Evolutionary conservation across 2,113 vertebrate species (phyloP).

Genomic region (Excalfactoria chinensis): DNA sequence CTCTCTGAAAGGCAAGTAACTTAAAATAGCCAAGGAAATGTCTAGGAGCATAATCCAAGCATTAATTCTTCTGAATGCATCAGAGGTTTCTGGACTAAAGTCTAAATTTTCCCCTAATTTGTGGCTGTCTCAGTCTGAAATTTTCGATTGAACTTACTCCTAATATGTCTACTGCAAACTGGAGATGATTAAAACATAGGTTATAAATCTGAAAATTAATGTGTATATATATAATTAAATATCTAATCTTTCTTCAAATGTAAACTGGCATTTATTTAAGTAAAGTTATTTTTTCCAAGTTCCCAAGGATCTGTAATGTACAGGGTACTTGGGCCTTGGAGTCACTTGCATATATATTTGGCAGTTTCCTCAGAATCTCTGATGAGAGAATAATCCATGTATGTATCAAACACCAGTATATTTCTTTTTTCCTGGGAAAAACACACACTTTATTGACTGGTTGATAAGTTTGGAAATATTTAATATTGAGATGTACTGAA

Average conservation of each 20-base stretch:
- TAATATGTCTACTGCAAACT: not conserved
- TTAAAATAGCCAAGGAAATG: not conserved
- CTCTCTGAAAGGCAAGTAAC: not conserved
- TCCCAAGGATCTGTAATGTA: not conserved
- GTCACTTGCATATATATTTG: not conserved
- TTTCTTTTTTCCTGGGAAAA: conserved; percentile 12
- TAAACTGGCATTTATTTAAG: not conserved
- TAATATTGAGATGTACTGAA: not conserved
- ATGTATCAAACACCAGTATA: not conserved
- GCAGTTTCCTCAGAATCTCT: not conserved
- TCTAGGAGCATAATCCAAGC: not conserved
- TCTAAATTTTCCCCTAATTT: not conserved
- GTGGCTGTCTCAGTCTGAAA: not conserved
- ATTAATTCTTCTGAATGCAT: not conserved
- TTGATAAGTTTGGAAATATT: not conserved
- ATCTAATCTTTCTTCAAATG: not conserved
- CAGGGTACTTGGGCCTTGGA: not conserved
- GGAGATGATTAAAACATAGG: not conserved
- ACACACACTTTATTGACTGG: not conserved
- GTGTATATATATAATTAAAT: not conserved
- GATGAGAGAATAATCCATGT: not conserved
- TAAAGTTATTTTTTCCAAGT: not conserved
- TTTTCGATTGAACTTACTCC: not conserved
- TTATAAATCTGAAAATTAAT: not conserved
- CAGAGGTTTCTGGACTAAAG: not conserved